Conservation (phyloP, 2,113 vertebrate species). For the Octodon degus region DNA sequence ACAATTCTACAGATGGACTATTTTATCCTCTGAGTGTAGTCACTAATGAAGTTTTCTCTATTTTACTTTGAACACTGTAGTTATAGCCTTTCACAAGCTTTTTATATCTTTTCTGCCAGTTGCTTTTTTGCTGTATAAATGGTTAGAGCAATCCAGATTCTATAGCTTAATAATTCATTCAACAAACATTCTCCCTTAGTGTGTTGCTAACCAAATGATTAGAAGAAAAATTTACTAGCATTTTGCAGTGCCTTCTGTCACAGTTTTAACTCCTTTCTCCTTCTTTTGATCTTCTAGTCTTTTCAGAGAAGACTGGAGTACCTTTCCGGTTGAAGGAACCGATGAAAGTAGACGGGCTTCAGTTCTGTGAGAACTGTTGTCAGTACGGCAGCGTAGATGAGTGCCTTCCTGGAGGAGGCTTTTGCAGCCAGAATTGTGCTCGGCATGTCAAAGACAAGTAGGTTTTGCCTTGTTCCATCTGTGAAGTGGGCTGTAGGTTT, state of each 20-base stretch:
- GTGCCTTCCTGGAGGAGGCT: constrained; percentile 88
- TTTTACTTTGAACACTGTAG: constrained; percentile 36
- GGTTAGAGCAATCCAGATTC: background rate
- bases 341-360: constrained; percentile 86
- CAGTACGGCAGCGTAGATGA: constrained; percentile 88
- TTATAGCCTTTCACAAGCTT: background rate
- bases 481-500: background rate
- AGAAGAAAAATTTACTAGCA: constrained; percentile 17
- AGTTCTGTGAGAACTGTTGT: constrained; percentile 91
- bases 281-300: constrained; percentile 83
- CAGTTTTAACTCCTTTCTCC: constrained; percentile 58
- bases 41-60: constrained; percentile 9
- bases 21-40: constrained; percentile 19
- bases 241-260: background rate
- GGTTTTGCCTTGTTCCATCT: constrained; percentile 76
- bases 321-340: constrained; percentile 87
- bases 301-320: constrained; percentile 87
- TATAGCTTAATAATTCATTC: constrained; percentile 58
- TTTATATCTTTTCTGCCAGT: background rate
- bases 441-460: constrained; percentile 90
- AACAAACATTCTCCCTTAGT: constrained; percentile 68
- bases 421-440: constrained; percentile 90
- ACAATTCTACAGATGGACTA: background rate
- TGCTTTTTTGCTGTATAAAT: constrained; percentile 29
- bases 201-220: constrained; percentile 70